These are phyloP conservation scores for Zaprionus obscuricornis DNA, from an alignment of 2,888 invertebrate genomes.

Conservation along the genomic window DNA sequence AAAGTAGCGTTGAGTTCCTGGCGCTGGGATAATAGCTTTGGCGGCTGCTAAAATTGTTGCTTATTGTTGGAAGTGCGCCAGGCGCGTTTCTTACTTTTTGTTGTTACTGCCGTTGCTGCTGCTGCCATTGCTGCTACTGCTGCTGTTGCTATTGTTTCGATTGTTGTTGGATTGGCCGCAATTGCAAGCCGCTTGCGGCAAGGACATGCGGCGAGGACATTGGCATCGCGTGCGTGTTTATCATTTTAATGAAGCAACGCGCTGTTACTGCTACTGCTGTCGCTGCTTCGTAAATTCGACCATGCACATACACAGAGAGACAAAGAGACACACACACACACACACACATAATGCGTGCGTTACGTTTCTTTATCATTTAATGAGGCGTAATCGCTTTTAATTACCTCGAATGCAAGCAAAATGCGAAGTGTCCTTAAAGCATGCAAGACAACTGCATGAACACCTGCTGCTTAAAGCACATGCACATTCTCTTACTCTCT, in stretches of 20 bases:
- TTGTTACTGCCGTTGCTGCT: slow-evolving; percentile 19
- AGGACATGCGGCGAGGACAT: slow-evolving; percentile 51
- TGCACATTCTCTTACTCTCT: slow-evolving; percentile 6
- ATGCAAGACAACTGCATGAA: slow-evolving; percentile 2
- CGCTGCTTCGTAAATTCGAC: slow-evolving; percentile 30
- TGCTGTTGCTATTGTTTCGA: slow-evolving; percentile 29
- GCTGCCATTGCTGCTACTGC: slow-evolving; percentile 19
- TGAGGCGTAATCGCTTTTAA: slow-evolving; percentile 66
- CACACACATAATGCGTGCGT: slow-evolving; percentile 48
- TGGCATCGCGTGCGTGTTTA: slow-evolving; percentile 59
- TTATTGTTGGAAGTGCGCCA: slow-evolving; percentile 65
- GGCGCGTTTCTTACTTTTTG: slow-evolving; percentile 42
- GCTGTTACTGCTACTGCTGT: no score
- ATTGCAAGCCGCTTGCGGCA: slow-evolving; percentile 70
- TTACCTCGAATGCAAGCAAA: slow-evolving; percentile 42
- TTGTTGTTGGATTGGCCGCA: slow-evolving; percentile 55
- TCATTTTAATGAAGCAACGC: slow-evolving; percentile 58
- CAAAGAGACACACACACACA: no score
- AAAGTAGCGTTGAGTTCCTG: slow-evolving; percentile 48
- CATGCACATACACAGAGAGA: no score
- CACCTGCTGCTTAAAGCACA: slow-evolving; percentile 32
- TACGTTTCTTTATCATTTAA: slow-evolving; percentile 64
- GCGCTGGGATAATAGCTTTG: slow-evolving; percentile 63
- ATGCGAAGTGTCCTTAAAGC: slow-evolving; percentile 28
- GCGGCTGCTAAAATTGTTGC: slow-evolving; percentile 65